A percentile compares a stretch with the other conserved stretches of the same genome.
Conservation (phyloP, 2,888 invertebrate genomes). For the Oscheius sp. region DNA sequence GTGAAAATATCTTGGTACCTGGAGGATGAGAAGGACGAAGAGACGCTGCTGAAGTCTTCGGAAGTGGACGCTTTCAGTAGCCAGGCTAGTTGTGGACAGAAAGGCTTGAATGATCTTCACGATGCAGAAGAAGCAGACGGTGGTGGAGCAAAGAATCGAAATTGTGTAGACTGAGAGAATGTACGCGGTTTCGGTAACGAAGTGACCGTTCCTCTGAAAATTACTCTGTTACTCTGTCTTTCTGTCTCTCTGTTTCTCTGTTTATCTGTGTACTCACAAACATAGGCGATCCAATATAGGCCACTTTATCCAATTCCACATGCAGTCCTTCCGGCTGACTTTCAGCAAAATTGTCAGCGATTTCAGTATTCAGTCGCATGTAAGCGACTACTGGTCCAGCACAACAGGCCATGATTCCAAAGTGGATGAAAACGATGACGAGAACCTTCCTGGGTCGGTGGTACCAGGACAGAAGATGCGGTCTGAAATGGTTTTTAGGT, state of each 20-base stretch:
- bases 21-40: constrained; percentile 10
- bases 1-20: neutral
- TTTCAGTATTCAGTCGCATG: constrained; percentile 15
- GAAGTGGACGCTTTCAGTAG: neutral
- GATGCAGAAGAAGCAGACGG: neutral
- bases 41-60: neutral
- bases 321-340: neutral
- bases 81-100: neutral
- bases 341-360: constrained; percentile 10
- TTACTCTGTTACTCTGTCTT: no score
- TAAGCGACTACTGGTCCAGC: constrained; percentile 1
- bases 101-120: constrained; percentile 2
- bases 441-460: neutral
- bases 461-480: neutral
- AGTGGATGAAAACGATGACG: no score
- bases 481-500: neutral
- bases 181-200: no score
- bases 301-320: neutral
- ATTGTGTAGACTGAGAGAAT: no score
- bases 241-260: no score
- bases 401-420: neutral
- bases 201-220: no score
- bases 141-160: no score
- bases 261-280: constrained; percentile 7
- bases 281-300: constrained; percentile 23